Conservation (phyloP, 1,140 invertebrate genomes). For the Sycophaga agraensis region DNA sequence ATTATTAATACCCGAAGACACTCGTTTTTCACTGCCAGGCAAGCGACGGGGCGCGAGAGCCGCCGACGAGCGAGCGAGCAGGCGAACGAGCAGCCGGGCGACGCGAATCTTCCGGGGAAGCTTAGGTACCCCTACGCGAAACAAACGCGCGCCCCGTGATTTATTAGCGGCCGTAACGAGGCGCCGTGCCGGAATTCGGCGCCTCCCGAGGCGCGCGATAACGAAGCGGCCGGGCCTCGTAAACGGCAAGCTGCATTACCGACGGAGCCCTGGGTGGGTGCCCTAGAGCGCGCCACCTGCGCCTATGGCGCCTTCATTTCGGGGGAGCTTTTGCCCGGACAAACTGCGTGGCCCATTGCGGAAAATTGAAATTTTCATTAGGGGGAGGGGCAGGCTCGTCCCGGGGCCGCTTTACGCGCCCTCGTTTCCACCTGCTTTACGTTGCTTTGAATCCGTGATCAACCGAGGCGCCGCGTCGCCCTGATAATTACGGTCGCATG, state of each 20-base stretch:
- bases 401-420: background rate
- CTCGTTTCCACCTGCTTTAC: background rate
- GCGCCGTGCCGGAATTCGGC: background rate
- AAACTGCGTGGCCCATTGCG: background rate
- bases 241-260: background rate
- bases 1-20: conserved; percentile 15
- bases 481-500: background rate
- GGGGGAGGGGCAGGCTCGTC: background rate
- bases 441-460: background rate
- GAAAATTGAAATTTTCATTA: conserved; percentile 20
- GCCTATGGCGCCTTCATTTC: conserved; percentile 20
- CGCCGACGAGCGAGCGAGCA: background rate
- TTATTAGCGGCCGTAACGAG: conserved; percentile 43
- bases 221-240: background rate
- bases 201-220: conserved; percentile 10
- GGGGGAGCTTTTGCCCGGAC: background rate
- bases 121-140: conserved; percentile 8
- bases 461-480: background rate
- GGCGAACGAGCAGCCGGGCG: background rate
- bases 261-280: background rate
- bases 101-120: background rate
- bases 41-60: background rate
- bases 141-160: conserved; percentile 37
- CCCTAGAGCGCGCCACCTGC: background rate
- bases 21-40: conserved; percentile 16